phyloP scores from a whole-genome alignment of 2,113 vertebrate genomes.

The Amphiprion ocellaris region DNA sequence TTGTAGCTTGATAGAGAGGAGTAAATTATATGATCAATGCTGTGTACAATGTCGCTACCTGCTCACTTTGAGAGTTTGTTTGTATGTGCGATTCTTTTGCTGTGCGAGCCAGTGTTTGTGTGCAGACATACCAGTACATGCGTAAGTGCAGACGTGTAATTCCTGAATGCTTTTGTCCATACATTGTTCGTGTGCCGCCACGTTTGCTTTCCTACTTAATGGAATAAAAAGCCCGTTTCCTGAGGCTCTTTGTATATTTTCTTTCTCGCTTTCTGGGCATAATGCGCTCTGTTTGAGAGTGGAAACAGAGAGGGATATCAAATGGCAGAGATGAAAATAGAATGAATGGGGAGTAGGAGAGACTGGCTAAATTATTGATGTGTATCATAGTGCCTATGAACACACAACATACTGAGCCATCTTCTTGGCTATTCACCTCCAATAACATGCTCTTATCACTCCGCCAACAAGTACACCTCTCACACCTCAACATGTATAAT shows the following conservation, averaged over 20 bases:
- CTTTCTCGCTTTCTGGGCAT: slow-evolving; percentile 46
- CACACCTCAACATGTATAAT: slow-evolving; percentile 35
- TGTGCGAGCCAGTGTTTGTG: slow-evolving; percentile 27
- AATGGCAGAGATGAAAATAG: slow-evolving; percentile 80
- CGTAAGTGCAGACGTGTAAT: slow-evolving; percentile 46
- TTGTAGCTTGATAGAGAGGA: slow-evolving; percentile 84
- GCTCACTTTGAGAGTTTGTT: slow-evolving; percentile 54
- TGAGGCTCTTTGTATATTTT: slow-evolving; percentile 50
- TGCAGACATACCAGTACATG: slow-evolving; percentile 44
- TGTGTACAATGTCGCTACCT: slow-evolving; percentile 64
- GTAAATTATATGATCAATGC: slow-evolving; percentile 89
- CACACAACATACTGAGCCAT: slow-evolving; percentile 59
- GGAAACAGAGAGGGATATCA: slow-evolving; percentile 75
- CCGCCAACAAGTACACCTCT: slow-evolving; percentile 50
- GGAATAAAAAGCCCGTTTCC: slow-evolving; percentile 62
- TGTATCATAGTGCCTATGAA: slow-evolving; percentile 74
- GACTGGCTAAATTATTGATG: slow-evolving; percentile 75
- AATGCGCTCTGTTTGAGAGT: slow-evolving; percentile 58
- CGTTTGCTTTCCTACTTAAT: slow-evolving; percentile 46
- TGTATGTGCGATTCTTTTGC: slow-evolving; percentile 38
- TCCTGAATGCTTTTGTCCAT: slow-evolving; percentile 53
- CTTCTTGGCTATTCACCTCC: slow-evolving; percentile 67
- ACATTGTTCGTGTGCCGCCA: slow-evolving; percentile 32
- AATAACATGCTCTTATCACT: slow-evolving; percentile 57
- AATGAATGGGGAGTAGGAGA: slow-evolving; percentile 68